Evolutionary conservation across 1,140 invertebrate species (phyloP), one percentile per base, ranked within the genome.

Genomic region (Drosophila suzukii): DNA sequence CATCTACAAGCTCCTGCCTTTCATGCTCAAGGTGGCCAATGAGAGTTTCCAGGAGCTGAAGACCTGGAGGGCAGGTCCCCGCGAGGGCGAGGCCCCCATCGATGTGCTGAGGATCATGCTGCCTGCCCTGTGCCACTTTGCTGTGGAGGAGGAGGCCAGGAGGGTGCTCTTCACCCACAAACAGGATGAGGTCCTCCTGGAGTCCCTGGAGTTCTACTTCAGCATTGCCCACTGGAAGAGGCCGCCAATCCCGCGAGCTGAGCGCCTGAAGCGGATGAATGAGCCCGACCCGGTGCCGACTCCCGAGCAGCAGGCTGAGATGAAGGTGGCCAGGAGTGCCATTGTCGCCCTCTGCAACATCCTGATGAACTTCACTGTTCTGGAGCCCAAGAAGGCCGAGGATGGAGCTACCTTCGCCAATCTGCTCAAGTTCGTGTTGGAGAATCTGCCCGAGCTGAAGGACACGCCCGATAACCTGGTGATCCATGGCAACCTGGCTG

Each of bases 301-400:
- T 41, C 94, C 95, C 2, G 93, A 95, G 81, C 91, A 96, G 50
- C 91, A 96, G 55, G 96, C 96, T 79, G 95, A 97, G 74, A 97
- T 97, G 95, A 96, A 96, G 81, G 96, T 97, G 88, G 97, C 96
- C 0, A 94, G 96, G 57, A 93, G 94, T 7, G 96, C 97, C 0
- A 96, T 98, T 93, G 95, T 97, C 20, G 97, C 97, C 58, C 94
- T 97, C 3, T 98, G 97, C 92, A 98, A 98, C 80, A 95, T 98
- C 47, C 95, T 98, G 44, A 97, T 98, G 96, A 98, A 98, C 84
- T 94, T 98, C 0, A 96, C 96, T 12, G 97, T 98, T 1, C 91
- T 98, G 30, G 97, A 98, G 91, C 94, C 96, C 0, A 96, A 97
- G 92, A 92, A 96, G 15, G 96, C 97, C 5, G 95, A 97, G 86